Evolutionary conservation across 2,113 vertebrate species (phyloP), one percentile per base, ranked within the genome.

Genomic region (Notechis scutatus): DNA sequence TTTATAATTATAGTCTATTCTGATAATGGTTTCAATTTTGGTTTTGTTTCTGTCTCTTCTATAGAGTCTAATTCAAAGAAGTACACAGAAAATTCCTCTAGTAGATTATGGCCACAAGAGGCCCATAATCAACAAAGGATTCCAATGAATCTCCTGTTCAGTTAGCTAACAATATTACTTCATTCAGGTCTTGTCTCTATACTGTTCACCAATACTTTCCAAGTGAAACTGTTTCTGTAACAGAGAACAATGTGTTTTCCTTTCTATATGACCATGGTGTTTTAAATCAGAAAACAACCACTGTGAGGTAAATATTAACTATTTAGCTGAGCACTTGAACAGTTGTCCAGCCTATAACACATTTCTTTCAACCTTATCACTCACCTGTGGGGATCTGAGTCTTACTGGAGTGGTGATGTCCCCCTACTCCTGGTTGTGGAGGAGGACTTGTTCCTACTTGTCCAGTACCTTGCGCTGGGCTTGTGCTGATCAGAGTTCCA

Each of bases 381-480:
- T 61, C 56, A 99, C 99, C 99, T 97, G 97, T 90, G 50, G 96
- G 93, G 97, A 97, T 93, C 94, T 97, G 98, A 93, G 95, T 98
- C 97, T 99, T 98, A 96, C 97, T 96, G 94, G 97, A 97, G 94
- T 98, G 97, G 56, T 97, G 98, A 94, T 98, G 98, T 85, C 96
- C 95, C 90, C 97, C 96, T 1, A 96, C 94, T 96, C 96, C 97
- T 91, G 95, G 96, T 93, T 96, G 97, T 45, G 98, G 96, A 94
- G 97, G 97, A 94, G 98, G 97, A 96, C 97, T 98, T 14, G 96
- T 95, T 94, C 96, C 97, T 29, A 97, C 96, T 96, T 97, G 97
- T 86, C 97, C 98, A 57, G 98, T 96, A 86, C 96, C 97, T 92
- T 96, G 97, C 1, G 95, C 93, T 26, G 97, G 96, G 96, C 97